A percentile compares a stretch with the other conserved stretches of the same genome.
phyloP scores from a whole-genome alignment of 2,797 vertebrate species.

The Acropternis orthonyx region DNA sequence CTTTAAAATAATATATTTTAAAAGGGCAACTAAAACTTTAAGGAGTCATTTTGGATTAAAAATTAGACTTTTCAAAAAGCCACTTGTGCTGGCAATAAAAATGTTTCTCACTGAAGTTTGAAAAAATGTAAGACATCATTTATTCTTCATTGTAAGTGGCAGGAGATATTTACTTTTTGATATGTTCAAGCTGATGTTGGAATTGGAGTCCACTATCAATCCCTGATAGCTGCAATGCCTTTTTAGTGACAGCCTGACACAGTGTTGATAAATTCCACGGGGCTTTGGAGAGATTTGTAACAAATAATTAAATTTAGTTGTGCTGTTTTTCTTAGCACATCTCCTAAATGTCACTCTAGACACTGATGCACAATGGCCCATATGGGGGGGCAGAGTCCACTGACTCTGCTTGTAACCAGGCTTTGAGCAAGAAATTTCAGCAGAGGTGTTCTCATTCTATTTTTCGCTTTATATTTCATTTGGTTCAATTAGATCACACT shows the following conservation, averaged over 20 bases:
- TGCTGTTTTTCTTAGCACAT: not conserved
- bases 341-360: not conserved
- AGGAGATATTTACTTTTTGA: slow-evolving; percentile 3
- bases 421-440: not conserved
- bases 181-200: not conserved
- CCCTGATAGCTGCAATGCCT: not conserved
- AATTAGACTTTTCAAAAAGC: not conserved
- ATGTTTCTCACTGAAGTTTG: not conserved
- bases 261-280: not conserved
- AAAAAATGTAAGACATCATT: not conserved
- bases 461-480: not conserved
- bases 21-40: not conserved
- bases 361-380: fast-evolving
- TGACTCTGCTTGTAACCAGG: not conserved
- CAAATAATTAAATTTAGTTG: not conserved
- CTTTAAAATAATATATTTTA: not conserved
- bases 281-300: not conserved
- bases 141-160: not conserved
- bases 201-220: not conserved
- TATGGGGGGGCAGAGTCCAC: too few species aligned
- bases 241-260: not conserved
- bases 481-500: not conserved
- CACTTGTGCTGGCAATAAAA: not conserved
- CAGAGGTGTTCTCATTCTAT: not conserved
- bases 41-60: not conserved